Percentiles rank a stretch among this genome's conserved stretches.
These are phyloP conservation scores for Perizoma affinitatum DNA, from an alignment of 2,888 invertebrate genomes.

Conservation along the genomic window DNA sequence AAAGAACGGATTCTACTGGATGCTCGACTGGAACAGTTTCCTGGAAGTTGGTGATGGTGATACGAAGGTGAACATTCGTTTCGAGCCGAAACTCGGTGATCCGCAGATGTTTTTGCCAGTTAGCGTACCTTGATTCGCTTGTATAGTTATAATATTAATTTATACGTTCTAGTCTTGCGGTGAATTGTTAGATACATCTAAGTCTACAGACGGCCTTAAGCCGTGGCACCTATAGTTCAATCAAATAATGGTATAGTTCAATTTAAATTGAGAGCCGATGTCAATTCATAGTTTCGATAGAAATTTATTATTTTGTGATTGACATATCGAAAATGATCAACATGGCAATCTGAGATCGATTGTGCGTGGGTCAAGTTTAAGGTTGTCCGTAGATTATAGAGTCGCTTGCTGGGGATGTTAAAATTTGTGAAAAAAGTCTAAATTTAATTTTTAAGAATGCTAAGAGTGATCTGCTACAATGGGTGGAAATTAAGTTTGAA, in stretches of 20 bases:
- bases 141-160: slow-evolving; percentile 38
- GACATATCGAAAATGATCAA: too few relatives aligned
- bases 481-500: slow-evolving; percentile 15
- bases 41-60: slow-evolving; percentile 92
- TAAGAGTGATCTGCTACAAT: background rate
- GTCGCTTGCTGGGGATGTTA: too few relatives aligned
- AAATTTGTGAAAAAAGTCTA: too few relatives aligned
- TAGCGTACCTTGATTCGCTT: slow-evolving; percentile 85
- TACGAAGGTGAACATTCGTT: slow-evolving; percentile 90
- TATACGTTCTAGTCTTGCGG: slow-evolving; percentile 61
- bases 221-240: too few relatives aligned
- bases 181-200: slow-evolving; percentile 37
- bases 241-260: too few relatives aligned
- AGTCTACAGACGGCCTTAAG: too few relatives aligned
- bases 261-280: too few relatives aligned
- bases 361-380: too few relatives aligned
- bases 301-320: too few relatives aligned
- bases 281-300: too few relatives aligned
- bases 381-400: too few relatives aligned
- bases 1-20: slow-evolving; percentile 92
- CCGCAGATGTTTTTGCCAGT: slow-evolving; percentile 90
- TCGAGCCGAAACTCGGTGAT: slow-evolving; percentile 92
- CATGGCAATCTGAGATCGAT: too few relatives aligned
- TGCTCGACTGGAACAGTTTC: slow-evolving; percentile 94
- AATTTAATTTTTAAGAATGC: background rate